phyloP scores from a whole-genome alignment of 2,797 vertebrate genomes.

The Odontamblyopus lacepedii region DNA sequence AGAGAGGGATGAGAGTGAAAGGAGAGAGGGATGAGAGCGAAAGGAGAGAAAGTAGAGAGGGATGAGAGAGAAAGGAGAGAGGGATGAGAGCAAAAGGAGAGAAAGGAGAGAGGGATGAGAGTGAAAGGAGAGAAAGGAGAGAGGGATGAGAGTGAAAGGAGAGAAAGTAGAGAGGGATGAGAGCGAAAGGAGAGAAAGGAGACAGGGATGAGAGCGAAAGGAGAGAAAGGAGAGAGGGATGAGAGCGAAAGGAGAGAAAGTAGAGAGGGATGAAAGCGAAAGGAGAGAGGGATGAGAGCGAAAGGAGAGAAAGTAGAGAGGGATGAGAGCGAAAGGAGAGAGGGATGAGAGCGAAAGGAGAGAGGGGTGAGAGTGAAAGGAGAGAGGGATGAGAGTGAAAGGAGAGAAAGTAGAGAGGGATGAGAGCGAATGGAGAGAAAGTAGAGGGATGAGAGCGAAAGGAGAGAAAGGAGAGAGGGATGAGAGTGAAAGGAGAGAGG shows the following conservation, averaged over 20 bases:
- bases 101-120: no score
- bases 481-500: not conserved
- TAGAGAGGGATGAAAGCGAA: no score
- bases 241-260: no score
- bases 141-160: not conserved
- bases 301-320: not conserved
- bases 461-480: not conserved
- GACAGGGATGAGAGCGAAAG: not conserved
- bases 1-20: no score
- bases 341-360: not conserved
- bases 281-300: not conserved
- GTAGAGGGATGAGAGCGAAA: not conserved
- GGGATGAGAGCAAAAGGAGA: not conserved
- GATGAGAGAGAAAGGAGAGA: not conserved
- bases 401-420: not conserved
- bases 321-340: not conserved
- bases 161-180: not conserved
- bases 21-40: not conserved
- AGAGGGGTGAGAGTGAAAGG: not conserved
- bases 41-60: not conserved
- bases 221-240: no score
- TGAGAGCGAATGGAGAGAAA: not conserved
- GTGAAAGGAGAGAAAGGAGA: not conserved
- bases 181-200: not conserved
- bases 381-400: no score